phyloP scores from a whole-genome alignment of 2,797 vertebrate genomes.

The Tamandua tetradactyla region DNA sequence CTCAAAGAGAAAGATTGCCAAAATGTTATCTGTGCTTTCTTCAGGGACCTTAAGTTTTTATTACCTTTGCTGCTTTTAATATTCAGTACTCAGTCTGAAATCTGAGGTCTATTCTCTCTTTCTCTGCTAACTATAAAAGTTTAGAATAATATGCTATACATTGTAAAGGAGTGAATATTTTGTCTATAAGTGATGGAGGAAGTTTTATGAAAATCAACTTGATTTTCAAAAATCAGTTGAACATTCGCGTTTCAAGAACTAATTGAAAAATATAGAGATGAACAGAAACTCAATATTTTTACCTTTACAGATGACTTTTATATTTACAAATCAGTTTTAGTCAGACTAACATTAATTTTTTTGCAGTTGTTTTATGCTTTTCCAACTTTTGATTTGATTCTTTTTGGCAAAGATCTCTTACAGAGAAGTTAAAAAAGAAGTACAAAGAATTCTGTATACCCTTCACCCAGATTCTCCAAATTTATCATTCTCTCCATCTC shows the following conservation, averaged over 20 bases:
- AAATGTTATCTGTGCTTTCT: not conserved
- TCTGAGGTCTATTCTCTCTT: not conserved
- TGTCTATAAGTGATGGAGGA: not conserved
- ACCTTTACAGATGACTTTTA: not conserved
- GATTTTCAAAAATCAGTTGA: no score
- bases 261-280: conserved; percentile 15
- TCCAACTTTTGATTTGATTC: not conserved
- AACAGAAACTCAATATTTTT: not conserved
- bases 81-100: not conserved
- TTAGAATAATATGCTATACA: not conserved
- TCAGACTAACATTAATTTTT: conserved; percentile 7
- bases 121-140: not conserved
- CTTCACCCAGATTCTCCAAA: not conserved
- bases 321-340: not conserved
- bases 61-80: conserved; percentile 18
- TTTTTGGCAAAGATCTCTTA: not conserved
- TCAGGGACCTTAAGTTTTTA: conserved; percentile 10
- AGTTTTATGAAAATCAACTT: not conserved
- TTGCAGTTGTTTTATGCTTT: not conserved
- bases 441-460: not conserved
- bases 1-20: not conserved
- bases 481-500: not conserved
- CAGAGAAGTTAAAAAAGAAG: not conserved
- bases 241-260: not conserved
- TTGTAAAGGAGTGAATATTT: not conserved